A percentile compares a stretch with the other conserved stretches of the same genome.
Evolutionary conservation across 2,888 invertebrate genomes (phyloP).

Genomic region (Drosophila fulvimacula): DNA sequence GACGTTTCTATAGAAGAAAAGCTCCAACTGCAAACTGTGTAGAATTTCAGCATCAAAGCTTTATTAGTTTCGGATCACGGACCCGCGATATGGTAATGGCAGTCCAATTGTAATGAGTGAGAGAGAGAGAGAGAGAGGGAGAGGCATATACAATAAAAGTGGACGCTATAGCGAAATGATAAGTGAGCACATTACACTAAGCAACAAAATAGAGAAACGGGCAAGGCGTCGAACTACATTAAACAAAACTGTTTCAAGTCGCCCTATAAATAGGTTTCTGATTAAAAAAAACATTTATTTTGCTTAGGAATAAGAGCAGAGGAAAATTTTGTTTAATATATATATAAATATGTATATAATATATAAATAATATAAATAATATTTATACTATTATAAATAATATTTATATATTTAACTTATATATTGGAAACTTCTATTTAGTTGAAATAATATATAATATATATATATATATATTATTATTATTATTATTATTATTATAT

Average conservation of each 20-base stretch:
- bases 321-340: no score
- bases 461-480: background rate
- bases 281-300: no score
- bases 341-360: no score
- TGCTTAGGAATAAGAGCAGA: background rate
- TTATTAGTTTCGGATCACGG: slow-evolving; percentile 32
- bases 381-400: no score
- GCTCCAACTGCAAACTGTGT: background rate
- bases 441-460: background rate
- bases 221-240: background rate
- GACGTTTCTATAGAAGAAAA: background rate
- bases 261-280: no score
- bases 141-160: slow-evolving; percentile 14
- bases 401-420: no score
- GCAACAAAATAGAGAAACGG: slow-evolving; percentile 16
- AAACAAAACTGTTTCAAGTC: background rate
- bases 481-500: background rate
- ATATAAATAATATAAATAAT: no score
- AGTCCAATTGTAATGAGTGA: slow-evolving; percentile 12
- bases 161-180: slow-evolving; percentile 32
- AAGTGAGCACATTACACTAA: slow-evolving; percentile 43
- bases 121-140: slow-evolving; percentile 11
- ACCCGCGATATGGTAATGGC: slow-evolving; percentile 7
- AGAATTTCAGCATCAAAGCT: slow-evolving; percentile 24
- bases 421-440: no score